Conservation (phyloP, 2,113 vertebrate genomes). For the Stegastes partitus region DNA sequence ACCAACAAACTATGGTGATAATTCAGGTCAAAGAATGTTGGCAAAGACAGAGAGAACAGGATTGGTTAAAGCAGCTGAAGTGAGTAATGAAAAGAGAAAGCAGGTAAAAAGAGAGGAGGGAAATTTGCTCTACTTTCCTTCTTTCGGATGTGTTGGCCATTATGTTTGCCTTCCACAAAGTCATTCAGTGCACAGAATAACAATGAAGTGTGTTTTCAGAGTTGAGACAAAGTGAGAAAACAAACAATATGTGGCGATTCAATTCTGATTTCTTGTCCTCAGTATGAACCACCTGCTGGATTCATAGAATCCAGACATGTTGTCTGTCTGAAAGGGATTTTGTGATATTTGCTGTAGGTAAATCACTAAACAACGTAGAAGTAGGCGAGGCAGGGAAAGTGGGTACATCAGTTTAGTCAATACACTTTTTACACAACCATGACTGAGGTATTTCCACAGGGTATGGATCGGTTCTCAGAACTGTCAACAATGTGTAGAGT, state of each 20-base stretch:
- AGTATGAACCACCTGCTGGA: not conserved
- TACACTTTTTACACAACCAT: slow-evolving; percentile 18
- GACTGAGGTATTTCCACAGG: slow-evolving; percentile 13
- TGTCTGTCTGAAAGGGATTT: no score
- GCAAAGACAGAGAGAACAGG: not conserved
- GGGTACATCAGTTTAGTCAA: not conserved
- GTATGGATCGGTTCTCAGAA: not conserved
- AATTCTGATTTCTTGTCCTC: not conserved
- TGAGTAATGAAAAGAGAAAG: slow-evolving; percentile 10
- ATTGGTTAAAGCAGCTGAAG: not conserved
- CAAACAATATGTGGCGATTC: not conserved
- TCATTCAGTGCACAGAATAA: slow-evolving; percentile 15
- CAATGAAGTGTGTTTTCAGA: not conserved
- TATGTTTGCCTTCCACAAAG: slow-evolving; percentile 15
- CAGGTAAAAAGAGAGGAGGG: no score
- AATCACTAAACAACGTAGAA: slow-evolving; percentile 2
- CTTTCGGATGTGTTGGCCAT: not conserved
- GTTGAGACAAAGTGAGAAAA: not conserved
- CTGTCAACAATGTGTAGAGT: slow-evolving; percentile 8
- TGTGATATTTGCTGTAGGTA: no score
- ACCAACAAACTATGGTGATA: no score
- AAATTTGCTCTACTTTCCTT: slow-evolving; percentile 9
- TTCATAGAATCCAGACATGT: no score
- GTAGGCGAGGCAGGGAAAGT: not conserved
- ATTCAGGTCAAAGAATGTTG: slow-evolving; percentile 8